Evolutionary conservation across 2,888 invertebrate genomes (phyloP), one percentile per base, ranked within the genome.

Genomic region (Drosophila pseudotalamancana): DNA sequence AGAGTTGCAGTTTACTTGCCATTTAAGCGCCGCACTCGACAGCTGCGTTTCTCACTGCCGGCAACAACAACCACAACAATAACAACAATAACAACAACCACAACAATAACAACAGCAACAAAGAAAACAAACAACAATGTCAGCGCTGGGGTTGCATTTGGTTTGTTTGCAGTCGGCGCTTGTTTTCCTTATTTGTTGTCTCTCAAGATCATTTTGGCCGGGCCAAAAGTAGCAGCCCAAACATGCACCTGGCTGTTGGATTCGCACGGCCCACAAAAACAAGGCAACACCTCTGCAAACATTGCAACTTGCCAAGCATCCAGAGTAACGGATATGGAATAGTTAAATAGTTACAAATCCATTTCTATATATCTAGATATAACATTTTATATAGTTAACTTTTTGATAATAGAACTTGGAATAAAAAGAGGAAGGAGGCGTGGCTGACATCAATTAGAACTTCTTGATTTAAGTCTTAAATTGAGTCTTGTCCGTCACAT

Each of bases 1-100:
- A 82, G 88, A 86, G 73, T 83, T 86, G 86, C 87, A 81, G 87
- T 81, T 81, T 81, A 85, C 87, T 87, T 79, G 83, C 87, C 87
- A 85, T 85, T 87, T 87, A 87, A 78, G 86, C 82, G 75, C 67
- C 59, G 46, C 81, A 87, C 82, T 82, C 79, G 85, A 81, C 85
- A 87, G 82, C 87, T 81, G 82, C 78, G 87, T 87, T 81, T 81
- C 85, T 78, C 85, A 65, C 63, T 70, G 84, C 62, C 77, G 59
- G 39, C 66, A 66, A 53, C 65, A 75, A 37, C 27, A 70, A 43
- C 50, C 56, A 25, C 31, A 37, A 19, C 50, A 34, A 27, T 50
- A 54, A 21, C 39, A 59, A 21, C 21, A 40, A 14, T 29, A 39
- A 9, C 55, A 40, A n/a, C 49, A 25, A 21, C 27, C 25, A 6